Conservation (phyloP, 2,888 invertebrate species). For the Amphipyra berbera region DNA sequence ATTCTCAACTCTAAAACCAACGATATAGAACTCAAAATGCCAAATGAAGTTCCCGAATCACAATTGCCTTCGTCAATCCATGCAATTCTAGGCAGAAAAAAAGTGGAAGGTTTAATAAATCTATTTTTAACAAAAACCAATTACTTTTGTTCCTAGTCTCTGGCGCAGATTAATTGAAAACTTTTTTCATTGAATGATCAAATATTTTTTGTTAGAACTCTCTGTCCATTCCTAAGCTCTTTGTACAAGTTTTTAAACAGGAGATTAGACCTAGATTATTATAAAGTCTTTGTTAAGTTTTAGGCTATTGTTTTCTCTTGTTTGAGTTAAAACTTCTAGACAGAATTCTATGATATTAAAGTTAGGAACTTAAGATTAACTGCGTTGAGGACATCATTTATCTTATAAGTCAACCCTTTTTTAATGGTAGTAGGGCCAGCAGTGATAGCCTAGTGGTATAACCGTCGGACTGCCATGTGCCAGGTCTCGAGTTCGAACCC, state of each 20-base stretch:
- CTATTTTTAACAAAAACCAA: constrained; percentile 37
- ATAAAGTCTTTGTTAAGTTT: neutral
- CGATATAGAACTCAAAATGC: neutral
- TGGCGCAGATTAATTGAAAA: constrained; percentile 43
- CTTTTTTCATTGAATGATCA: constrained; percentile 33
- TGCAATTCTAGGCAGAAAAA: neutral
- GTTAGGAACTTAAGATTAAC: constrained; percentile 13
- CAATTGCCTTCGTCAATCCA: neutral
- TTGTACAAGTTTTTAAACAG: constrained; percentile 2
- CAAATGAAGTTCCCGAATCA: neutral
- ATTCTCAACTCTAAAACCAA: neutral
- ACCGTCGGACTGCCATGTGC: too few relatives aligned
- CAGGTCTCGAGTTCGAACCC: too few relatives aligned
- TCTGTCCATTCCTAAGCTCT: constrained; percentile 17
- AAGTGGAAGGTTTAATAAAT: constrained; percentile 11
- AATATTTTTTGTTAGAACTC: constrained; percentile 22
- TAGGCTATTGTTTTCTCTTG: neutral
- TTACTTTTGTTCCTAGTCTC: constrained; percentile 10
- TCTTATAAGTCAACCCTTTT: too few relatives aligned
- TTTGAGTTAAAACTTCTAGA: constrained; percentile 3
- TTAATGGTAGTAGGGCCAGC: too few relatives aligned
- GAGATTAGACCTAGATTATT: constrained; percentile 9
- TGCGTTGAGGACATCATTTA: too few relatives aligned
- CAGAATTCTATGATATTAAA: constrained; percentile 20
- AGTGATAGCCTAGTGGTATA: too few relatives aligned